phyloP scores from a whole-genome alignment of 2,113 vertebrate species.

The Echinops telfairi region DNA sequence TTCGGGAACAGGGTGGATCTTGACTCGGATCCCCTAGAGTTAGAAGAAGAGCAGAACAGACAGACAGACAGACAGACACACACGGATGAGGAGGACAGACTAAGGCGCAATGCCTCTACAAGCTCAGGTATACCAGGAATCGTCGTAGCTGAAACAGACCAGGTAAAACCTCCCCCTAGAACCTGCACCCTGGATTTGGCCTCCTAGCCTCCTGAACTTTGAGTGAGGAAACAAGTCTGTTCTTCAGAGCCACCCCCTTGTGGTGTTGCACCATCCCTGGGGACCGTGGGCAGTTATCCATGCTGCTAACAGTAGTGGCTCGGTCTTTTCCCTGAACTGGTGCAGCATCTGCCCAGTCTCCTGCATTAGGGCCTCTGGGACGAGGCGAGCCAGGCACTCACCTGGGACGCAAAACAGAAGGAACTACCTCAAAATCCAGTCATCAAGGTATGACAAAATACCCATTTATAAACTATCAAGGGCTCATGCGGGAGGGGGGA shows the following conservation, averaged over 20 bases:
- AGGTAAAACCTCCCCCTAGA: neutral
- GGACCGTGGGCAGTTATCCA: neutral
- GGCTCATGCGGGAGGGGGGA: no score
- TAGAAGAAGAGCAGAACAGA: neutral
- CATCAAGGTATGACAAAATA: no score
- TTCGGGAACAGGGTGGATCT: neutral
- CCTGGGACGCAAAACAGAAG: neutral
- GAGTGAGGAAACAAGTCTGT: neutral
- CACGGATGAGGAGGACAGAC: neutral
- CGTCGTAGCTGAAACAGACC: neutral
- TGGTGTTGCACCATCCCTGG: neutral
- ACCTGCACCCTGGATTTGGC: neutral
- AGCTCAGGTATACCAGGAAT: neutral
- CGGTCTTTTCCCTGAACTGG: fast-evolving
- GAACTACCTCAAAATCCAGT: no score
- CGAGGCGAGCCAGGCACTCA: neutral
- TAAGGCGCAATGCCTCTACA: neutral
- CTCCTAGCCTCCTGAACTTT: neutral
- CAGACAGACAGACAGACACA: neutral
- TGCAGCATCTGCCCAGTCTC: neutral
- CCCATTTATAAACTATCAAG: no score
- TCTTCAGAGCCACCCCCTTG: neutral
- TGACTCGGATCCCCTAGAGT: neutral
- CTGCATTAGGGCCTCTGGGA: neutral
- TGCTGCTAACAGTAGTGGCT: no score